A percentile compares a stretch with the other conserved stretches of the same genome.
phyloP scores from a whole-genome alignment of 2,888 invertebrate species.

The Idaea biselata region DNA sequence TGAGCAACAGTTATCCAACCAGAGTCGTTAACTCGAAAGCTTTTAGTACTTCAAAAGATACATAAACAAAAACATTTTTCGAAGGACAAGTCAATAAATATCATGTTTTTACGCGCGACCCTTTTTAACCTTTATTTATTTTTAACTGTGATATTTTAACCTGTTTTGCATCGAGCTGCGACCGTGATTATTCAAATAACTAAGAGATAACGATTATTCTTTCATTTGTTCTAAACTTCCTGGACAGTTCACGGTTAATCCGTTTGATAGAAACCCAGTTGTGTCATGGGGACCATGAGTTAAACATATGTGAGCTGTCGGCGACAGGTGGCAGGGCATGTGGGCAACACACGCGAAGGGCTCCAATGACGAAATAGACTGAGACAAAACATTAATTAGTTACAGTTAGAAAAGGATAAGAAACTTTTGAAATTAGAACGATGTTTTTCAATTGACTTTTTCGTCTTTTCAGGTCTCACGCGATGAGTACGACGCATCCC shows the following conservation, averaged over 20 bases:
- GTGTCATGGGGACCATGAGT: constrained; percentile 35
- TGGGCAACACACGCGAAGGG: constrained; percentile 63
- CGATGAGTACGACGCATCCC: constrained; percentile 72
- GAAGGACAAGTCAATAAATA: constrained; percentile 40
- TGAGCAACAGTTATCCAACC: constrained; percentile 47
- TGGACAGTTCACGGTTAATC: constrained; percentile 53
- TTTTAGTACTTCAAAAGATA: constrained; percentile 56
- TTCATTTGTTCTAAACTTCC: constrained; percentile 40
- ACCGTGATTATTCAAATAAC: constrained; percentile 26
- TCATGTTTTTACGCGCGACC: constrained; percentile 32
- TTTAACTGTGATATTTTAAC: constrained; percentile 29
- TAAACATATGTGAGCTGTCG: constrained; percentile 45
- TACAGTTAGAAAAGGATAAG: constrained; percentile 50
- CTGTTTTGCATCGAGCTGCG: constrained; percentile 30
- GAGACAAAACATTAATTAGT: constrained; percentile 41
- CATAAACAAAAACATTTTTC: constrained; percentile 40
- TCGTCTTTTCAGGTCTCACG: constrained; percentile 69
- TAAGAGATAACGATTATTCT: constrained; percentile 22
- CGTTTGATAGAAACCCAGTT: constrained; percentile 29
- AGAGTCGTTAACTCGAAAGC: constrained; percentile 50
- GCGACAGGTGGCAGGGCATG: constrained; percentile 69
- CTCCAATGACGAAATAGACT: constrained; percentile 53
- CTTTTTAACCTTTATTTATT: constrained; percentile 35
- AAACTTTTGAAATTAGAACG: constrained; percentile 14
- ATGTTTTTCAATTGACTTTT: constrained; percentile 22